These are phyloP conservation scores for Micromys minutus DNA, from an alignment of 2,113 vertebrate genomes.

Conservation along the genomic window DNA sequence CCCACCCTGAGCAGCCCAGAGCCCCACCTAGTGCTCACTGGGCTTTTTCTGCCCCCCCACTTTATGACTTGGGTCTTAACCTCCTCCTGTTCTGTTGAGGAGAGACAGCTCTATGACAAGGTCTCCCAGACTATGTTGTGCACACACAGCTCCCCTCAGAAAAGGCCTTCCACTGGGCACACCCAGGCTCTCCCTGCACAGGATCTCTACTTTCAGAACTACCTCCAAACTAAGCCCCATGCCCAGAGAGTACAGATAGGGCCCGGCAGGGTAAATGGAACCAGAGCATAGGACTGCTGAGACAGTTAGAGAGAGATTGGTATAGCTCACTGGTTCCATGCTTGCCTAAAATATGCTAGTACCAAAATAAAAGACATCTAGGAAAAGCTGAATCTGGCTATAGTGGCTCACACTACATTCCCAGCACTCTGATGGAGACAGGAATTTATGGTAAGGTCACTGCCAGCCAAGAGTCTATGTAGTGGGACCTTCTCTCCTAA, in stretches of 20 bases:
- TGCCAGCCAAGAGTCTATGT: neutral
- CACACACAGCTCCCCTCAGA: constrained; percentile 24
- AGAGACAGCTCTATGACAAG: constrained; percentile 13
- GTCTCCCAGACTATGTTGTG: neutral
- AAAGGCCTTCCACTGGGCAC: constrained; percentile 10
- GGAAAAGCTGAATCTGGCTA: neutral
- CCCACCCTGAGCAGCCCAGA: constrained; percentile 5
- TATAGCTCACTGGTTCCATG: neutral
- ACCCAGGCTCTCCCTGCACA: constrained; percentile 32
- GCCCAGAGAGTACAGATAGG: neutral
- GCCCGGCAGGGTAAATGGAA: neutral
- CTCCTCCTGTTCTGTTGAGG: neutral
- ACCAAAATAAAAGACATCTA: neutral
- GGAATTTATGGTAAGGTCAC: neutral
- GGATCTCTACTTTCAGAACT: neutral
- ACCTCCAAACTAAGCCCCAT: neutral
- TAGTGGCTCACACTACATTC: neutral
- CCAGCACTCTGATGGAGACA: neutral
- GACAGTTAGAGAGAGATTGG: neutral
- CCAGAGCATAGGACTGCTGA: neutral
- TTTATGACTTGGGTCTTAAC: constrained; percentile 63
- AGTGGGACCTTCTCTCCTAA: neutral
- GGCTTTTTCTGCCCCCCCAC: constrained; percentile 39
- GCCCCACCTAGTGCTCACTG: neutral
- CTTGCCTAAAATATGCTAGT: neutral